Base-by-base conservation (phyloP, 2,888 invertebrate genomes). In the Drosophila flavopinicola region DNA sequence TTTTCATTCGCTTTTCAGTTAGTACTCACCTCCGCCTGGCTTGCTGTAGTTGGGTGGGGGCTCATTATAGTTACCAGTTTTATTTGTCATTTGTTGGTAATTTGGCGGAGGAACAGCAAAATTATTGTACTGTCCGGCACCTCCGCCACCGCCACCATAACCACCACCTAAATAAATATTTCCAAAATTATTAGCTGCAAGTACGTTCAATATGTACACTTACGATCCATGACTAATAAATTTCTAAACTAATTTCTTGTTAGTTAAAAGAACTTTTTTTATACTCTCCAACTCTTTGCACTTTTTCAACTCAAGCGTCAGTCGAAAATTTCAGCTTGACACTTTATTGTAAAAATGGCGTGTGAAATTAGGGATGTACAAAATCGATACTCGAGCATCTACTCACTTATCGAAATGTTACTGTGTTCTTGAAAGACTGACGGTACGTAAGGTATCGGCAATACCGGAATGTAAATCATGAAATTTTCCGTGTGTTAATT, bases 31-130 rank as follows among this genome's bases (percentile, higher is more conserved):
- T 52, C 89, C 89, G 47, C 78, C 68, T 9, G 78, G 76, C 54
- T 90, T 90, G 66, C 82, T 87, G 60, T 86, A 90, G 30, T 88
- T 89, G 53, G 90, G 90, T 54, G 90, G 90, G 59, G 91, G 90
- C 65, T 90, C 90, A 61, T 88, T 90, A 57, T 88, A 90, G 39
- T 87, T 88, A 49, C 88, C 87, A 64, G 87, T 75, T 79, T 90
- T 88, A 44, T 87, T 87, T 66, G 86, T 80, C 78, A 79, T 79
- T 80, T 88, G 88, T 73, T 90, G 90, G 63, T 88, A 90, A 74
- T 89, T 90, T 57, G 90, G 90, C 64, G 90, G 90, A 66, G 90
- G 90, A 17, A 90, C 89, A 42, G 90, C 90, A 78, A 90, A 90
- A 82, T 90, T 90, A 65, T 90, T 89, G 53, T 90, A 90, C 54